Conservation (phyloP, 2,888 invertebrate genomes). For the Tetanocera ferruginea region DNA sequence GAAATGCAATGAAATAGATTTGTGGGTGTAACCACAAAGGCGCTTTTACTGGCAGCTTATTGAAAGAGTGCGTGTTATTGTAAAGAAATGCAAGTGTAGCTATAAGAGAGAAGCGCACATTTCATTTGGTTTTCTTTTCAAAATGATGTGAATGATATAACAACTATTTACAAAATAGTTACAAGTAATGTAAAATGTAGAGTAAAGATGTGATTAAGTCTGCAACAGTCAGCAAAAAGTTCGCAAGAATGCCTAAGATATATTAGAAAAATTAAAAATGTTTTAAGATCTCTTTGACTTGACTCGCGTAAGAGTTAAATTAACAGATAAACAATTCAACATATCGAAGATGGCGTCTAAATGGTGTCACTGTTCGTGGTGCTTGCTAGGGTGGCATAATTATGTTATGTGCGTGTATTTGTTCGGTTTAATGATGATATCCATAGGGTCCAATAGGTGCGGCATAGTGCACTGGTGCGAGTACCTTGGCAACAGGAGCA, state of each 20-base stretch:
- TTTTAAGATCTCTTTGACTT: constrained; percentile 9
- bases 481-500: constrained; percentile 64
- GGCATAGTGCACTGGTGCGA: constrained; percentile 52
- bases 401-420: background rate
- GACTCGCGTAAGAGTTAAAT: background rate
- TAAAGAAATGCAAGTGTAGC: constrained; percentile 13
- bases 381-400: background rate
- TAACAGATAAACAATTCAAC: background rate
- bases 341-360: background rate
- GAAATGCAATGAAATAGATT: background rate
- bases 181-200: background rate
- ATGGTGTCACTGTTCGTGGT: background rate
- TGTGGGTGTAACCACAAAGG: background rate
- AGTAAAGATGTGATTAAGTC: background rate
- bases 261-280: background rate
- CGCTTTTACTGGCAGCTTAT: background rate
- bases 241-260: background rate
- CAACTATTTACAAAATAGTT: background rate
- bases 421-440: constrained; percentile 40
- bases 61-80: background rate
- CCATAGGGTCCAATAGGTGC: constrained; percentile 51
- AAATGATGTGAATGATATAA: background rate
- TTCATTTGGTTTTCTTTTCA: background rate
- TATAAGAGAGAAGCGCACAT: background rate
- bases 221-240: background rate